Evolutionary conservation across 2,888 invertebrate species (phyloP).

Genomic region (Agriopis marginaria): DNA sequence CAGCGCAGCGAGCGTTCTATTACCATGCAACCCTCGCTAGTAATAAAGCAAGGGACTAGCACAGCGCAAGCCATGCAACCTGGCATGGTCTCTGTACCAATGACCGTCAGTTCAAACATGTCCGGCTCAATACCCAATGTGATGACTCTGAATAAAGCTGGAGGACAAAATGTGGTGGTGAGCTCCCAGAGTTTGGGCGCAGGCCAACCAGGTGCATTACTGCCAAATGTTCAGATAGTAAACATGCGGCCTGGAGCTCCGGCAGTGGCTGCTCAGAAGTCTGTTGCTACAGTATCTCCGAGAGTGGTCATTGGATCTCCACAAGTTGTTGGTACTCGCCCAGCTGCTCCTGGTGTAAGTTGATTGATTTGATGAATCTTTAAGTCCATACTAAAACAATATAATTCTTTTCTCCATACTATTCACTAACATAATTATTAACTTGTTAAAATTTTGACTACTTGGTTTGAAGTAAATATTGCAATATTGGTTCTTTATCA

Average conservation of each 20-base stretch:
- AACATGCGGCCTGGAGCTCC: conserved; percentile 93
- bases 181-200: conserved; percentile 88
- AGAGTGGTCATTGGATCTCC: conserved; percentile 94
- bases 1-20: not conserved
- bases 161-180: conserved; percentile 82
- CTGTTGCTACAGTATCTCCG: conserved; percentile 91
- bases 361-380: conserved; percentile 25
- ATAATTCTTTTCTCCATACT: not conserved
- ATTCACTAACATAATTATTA: not conserved
- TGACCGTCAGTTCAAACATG: conserved; percentile 87
- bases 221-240: conserved; percentile 94
- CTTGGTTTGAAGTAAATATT: not conserved
- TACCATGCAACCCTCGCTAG: conserved; percentile 76
- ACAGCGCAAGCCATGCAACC: conserved; percentile 77
- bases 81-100: conserved; percentile 88
- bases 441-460: not conserved
- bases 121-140: conserved; percentile 87
- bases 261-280: conserved; percentile 89
- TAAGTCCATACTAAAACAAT: not conserved
- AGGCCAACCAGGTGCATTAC: conserved; percentile 85
- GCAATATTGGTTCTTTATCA: not conserved
- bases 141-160: conserved; percentile 88
- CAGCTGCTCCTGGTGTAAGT: conserved; percentile 92
- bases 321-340: conserved; percentile 93
- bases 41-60: conserved; percentile 77